Conservation (phyloP, 2,888 invertebrate genomes). For the Polymixis flavicincta region DNA sequence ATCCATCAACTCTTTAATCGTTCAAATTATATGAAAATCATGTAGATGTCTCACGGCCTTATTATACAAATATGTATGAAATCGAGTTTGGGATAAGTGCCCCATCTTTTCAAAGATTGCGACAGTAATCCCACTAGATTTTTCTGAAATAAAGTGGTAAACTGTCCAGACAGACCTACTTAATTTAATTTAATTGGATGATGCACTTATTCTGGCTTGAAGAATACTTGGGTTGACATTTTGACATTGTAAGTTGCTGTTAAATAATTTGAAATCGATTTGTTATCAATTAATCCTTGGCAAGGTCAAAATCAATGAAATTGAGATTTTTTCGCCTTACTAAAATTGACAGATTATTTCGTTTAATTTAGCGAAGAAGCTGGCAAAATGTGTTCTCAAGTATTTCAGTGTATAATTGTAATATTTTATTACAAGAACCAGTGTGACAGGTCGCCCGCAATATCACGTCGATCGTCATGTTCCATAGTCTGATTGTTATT, state of each 20-base stretch:
- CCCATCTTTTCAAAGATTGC: neutral
- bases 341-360: slow-evolving; percentile 21
- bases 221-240: slow-evolving; percentile 33
- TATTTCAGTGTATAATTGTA: slow-evolving; percentile 59
- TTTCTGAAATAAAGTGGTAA: neutral
- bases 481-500: slow-evolving; percentile 56
- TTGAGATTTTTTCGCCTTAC: slow-evolving; percentile 1
- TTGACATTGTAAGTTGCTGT: neutral
- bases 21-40: slow-evolving; percentile 72
- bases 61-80: slow-evolving; percentile 63
- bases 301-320: slow-evolving; percentile 26
- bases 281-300: slow-evolving; percentile 12
- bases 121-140: neutral
- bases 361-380: neutral
- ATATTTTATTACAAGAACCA: slow-evolving; percentile 59
- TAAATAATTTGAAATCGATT: slow-evolving; percentile 10
- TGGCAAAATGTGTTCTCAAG: slow-evolving; percentile 39
- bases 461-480: slow-evolving; percentile 47
- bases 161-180: neutral
- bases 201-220: slow-evolving; percentile 30
- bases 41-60: slow-evolving; percentile 73
- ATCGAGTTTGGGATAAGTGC: slow-evolving; percentile 27
- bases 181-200: slow-evolving; percentile 18
- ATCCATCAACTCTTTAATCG: slow-evolving; percentile 73
- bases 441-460: slow-evolving; percentile 63